Conservation (phyloP, 1,140 invertebrate species). For the Himalopsyche phryganea region DNA sequence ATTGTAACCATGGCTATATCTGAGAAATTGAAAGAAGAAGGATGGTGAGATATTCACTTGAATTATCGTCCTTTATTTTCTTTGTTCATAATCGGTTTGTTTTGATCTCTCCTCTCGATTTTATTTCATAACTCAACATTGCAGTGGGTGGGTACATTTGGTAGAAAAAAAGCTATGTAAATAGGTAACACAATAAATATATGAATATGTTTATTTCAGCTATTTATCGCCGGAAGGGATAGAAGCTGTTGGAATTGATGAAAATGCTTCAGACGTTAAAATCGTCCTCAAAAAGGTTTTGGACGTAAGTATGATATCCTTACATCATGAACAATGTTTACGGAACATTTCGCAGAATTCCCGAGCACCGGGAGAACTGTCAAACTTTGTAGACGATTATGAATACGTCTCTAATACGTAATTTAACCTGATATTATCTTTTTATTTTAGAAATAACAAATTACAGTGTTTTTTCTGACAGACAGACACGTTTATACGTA, state of each 20-base stretch:
- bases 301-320: constrained; percentile 62
- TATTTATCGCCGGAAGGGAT: constrained; percentile 65
- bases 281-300: constrained; percentile 63
- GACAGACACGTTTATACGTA: no score
- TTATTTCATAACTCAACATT: no score
- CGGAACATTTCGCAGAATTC: no score
- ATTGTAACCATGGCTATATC: constrained; percentile 23
- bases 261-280: constrained; percentile 59
- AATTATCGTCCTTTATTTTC: constrained; percentile 12
- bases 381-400: neutral
- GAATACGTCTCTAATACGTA: no score
- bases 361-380: neutral
- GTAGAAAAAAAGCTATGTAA: no score
- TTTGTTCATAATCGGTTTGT: constrained; percentile 1
- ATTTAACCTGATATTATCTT: no score
- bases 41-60: constrained; percentile 50
- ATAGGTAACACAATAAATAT: no score
- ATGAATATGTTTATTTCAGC: constrained; percentile 50
- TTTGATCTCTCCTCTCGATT: no score
- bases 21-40: constrained; percentile 55
- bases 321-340: neutral
- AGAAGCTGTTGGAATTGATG: constrained; percentile 63
- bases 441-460: no score
- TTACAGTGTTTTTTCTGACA: no score
- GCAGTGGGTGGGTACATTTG: constrained; percentile 31